Evolutionary conservation across 2,888 invertebrate genomes (phyloP), one percentile per base, ranked within the genome.

Genomic region (Penaeus monodon): DNA sequence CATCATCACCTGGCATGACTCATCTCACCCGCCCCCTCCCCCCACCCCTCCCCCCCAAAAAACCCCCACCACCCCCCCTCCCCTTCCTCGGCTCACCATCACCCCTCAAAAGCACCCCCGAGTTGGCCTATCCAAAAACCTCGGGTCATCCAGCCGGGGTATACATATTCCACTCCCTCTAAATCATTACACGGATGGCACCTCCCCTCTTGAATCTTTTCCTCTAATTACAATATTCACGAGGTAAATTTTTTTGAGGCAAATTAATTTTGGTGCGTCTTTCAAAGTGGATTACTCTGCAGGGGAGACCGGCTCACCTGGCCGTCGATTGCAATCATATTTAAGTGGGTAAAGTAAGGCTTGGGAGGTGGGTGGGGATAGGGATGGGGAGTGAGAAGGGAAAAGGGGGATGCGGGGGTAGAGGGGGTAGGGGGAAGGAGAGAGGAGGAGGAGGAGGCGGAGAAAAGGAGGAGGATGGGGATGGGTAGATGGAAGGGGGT

Each of bases 201-300:
- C 84, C 84, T 78, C 63, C 78, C 79, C 78, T 66, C 78, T 78
- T 84, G 78, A 78, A 84, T 84, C 84, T 84, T 84, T 84, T 84
- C 70, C 84, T 49, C 84, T 84, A 84, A 84, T 84, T 84, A 84
- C 84, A 84, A 84, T 84, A 84, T 84, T 84, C 84, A 84, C 49
- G 84, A 84, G 84, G 78, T 84, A 84, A 84, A 84, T n/a, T 84
- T 84, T 84, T 78, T 84, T 77, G 78, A 84, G 84, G 84, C 84
- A 84, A 84, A 84, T 84, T 84, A 84, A 84, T 84, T 84, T 84
- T 84, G 78, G 84, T 84, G 84, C 84, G 84, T 84, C 84, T 84
- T 84, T 84, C 84, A 84, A 84, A 79, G 84, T 84, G 70, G 84
- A 84, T 84, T 84, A 84, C 78, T 78, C 78, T 84, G 84, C 84